Percentiles rank a stretch among this genome's conserved stretches.
These are phyloP conservation scores for Brachyhypopomus occidentalis DNA, from an alignment of 2,113 vertebrate species.

Conservation along the genomic window DNA sequence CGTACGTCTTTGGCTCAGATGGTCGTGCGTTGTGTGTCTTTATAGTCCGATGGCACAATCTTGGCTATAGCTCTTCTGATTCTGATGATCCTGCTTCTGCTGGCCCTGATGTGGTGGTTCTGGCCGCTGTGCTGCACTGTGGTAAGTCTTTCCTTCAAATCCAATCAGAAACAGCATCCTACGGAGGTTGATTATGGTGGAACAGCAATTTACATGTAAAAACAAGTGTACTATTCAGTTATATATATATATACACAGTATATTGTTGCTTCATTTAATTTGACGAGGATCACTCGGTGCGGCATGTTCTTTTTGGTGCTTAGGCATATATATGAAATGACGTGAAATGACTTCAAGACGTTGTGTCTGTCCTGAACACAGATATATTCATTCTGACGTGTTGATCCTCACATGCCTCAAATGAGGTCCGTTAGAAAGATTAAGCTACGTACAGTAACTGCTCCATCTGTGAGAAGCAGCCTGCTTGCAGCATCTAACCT, in stretches of 20 bases:
- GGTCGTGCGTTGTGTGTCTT: constrained; percentile 48
- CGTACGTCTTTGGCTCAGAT: background rate
- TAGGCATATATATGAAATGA: background rate
- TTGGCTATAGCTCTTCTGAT: constrained; percentile 92
- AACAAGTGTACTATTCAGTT: background rate
- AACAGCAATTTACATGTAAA: background rate
- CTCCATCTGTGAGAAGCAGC: background rate
- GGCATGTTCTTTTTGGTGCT: background rate
- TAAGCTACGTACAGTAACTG: background rate
- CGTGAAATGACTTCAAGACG: background rate
- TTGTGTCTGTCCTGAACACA: constrained; percentile 12
- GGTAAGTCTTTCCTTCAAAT: constrained; percentile 77
- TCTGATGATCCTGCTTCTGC: constrained; percentile 87
- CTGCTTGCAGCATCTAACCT: background rate
- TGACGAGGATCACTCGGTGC: background rate
- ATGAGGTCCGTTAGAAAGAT: background rate
- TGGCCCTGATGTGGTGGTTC: constrained; percentile 98
- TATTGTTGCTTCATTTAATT: background rate
- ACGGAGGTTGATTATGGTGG: background rate
- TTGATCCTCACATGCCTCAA: background rate
- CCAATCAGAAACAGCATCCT: background rate
- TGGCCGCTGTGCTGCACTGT: constrained; percentile 99
- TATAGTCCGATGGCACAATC: constrained; percentile 94
- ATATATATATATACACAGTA: background rate
- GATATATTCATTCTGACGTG: background rate